Percentiles rank a stretch among this genome's conserved stretches.
phyloP scores from a whole-genome alignment of 2,797 vertebrate genomes.

The Rhadinocentrus ornatus region DNA sequence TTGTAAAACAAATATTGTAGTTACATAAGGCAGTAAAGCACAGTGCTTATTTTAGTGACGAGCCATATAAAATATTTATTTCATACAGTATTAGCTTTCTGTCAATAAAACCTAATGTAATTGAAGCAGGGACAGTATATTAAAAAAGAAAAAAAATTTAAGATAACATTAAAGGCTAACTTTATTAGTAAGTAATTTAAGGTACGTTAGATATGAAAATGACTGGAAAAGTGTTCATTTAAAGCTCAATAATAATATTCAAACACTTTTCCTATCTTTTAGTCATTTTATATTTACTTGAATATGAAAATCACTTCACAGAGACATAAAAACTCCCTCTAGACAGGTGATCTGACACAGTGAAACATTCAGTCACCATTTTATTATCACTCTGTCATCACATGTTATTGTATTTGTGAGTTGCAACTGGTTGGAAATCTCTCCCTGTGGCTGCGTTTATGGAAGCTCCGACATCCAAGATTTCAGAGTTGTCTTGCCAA shows the following conservation, averaged over 20 bases:
- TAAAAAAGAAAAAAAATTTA: neutral
- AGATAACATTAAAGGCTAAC: neutral
- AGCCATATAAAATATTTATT: conserved; percentile 2
- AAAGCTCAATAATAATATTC: neutral
- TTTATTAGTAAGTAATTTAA: conserved; percentile 3
- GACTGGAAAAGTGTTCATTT: neutral
- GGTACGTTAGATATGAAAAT: conserved; percentile 1
- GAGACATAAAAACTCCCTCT: conserved; percentile 22
- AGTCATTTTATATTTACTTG: conserved; percentile 5
- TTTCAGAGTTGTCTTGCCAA: conserved; percentile 19
- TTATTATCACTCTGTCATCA: conserved; percentile 50
- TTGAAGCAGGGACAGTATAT: neutral
- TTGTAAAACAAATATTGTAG: conserved; percentile 14
- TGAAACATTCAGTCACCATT: conserved; percentile 47
- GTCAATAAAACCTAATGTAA: conserved; percentile 5
- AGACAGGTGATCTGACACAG: conserved; percentile 27
- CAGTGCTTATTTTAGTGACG: neutral
- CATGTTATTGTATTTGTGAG: conserved; percentile 55
- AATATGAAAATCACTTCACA: conserved; percentile 24
- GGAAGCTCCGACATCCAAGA: conserved; percentile 28
- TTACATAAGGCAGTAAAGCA: conserved; percentile 6
- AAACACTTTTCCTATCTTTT: neutral
- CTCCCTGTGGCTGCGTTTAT: conserved; percentile 34
- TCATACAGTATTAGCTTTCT: conserved; percentile 1
- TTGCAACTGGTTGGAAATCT: conserved; percentile 35